phyloP scores from a whole-genome alignment of 2,888 invertebrate genomes.

The Cremastobaeus sp. region DNA sequence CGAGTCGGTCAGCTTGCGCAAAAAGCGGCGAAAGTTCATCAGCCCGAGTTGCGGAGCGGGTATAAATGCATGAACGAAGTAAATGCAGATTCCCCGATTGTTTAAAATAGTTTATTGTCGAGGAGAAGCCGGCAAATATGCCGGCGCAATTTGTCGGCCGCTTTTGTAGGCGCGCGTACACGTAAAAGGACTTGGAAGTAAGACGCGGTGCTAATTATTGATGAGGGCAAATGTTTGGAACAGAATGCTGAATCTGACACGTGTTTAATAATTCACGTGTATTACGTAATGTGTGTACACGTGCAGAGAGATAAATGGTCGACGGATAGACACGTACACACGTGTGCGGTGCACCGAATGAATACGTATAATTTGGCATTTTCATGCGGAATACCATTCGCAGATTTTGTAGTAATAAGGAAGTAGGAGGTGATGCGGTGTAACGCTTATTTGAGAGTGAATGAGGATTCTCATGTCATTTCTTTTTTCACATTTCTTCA shows the following conservation, averaged over 20 bases:
- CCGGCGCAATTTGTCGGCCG: background rate
- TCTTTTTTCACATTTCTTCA: too few relatives aligned
- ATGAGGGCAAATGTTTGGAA: conserved; percentile 28
- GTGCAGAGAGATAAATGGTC: conserved; percentile 28
- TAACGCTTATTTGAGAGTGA: conserved; percentile 15
- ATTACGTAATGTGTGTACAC: conserved; percentile 19
- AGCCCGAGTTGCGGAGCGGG: too few relatives aligned
- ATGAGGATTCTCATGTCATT: conserved; percentile 11
- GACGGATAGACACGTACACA: conserved; percentile 39
- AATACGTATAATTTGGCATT: conserved; percentile 36
- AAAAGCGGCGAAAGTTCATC: background rate
- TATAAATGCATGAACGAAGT: too few relatives aligned
- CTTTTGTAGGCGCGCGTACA: background rate
- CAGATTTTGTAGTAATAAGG: conserved; percentile 36
- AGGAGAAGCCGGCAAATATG: too few relatives aligned
- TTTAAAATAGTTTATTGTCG: too few relatives aligned
- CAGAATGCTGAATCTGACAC: conserved; percentile 32
- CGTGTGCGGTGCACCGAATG: conserved; percentile 35
- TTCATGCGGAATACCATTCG: conserved; percentile 26
- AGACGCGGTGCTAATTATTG: conserved; percentile 35
- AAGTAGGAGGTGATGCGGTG: conserved; percentile 18
- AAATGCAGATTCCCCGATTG: too few relatives aligned
- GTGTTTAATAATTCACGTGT: conserved; percentile 52
- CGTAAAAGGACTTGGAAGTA: conserved; percentile 9
- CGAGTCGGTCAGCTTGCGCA: too few relatives aligned